Conservation (phyloP, 2,797 vertebrate species). For the Sardinella longiceps region DNA sequence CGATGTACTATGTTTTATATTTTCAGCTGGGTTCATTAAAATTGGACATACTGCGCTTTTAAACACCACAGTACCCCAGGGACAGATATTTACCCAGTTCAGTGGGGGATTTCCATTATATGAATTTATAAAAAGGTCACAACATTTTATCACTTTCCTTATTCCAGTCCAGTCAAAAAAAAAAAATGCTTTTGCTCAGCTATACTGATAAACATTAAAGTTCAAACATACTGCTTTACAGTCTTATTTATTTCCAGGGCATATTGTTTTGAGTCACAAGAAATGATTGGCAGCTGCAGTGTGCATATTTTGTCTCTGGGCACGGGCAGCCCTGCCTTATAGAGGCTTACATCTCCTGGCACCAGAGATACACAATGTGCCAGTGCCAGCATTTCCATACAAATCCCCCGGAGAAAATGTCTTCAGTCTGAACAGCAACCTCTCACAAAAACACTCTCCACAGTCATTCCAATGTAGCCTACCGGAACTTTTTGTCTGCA, state of each 20-base stretch:
- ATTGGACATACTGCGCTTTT: not conserved
- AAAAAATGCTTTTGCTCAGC: conserved; percentile 24
- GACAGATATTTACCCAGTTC: conserved; percentile 23
- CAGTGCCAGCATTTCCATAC: not conserved
- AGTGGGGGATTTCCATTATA: conserved; percentile 26
- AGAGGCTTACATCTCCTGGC: not conserved
- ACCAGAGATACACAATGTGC: conserved; percentile 5
- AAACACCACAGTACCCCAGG: not conserved
- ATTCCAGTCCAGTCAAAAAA: conserved; percentile 30
- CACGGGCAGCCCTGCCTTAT: not conserved
- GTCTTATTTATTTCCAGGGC: not conserved
- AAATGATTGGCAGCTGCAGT: not conserved
- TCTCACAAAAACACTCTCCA: not conserved
- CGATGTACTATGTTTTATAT: not conserved
- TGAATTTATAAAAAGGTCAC: conserved; percentile 48
- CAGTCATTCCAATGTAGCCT: not conserved
- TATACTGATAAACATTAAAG: conserved; percentile 6
- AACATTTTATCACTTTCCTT: conserved; percentile 32
- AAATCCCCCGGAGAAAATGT: not conserved
- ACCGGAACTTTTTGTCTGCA: not conserved
- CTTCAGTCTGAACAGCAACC: not conserved
- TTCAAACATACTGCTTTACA: not conserved
- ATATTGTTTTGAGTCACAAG: conserved; percentile 5
- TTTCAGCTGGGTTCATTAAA: not conserved
- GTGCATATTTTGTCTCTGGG: not conserved